Conservation (phyloP, 2,888 invertebrate species). For the Ommatoiulus sabulosus region DNA sequence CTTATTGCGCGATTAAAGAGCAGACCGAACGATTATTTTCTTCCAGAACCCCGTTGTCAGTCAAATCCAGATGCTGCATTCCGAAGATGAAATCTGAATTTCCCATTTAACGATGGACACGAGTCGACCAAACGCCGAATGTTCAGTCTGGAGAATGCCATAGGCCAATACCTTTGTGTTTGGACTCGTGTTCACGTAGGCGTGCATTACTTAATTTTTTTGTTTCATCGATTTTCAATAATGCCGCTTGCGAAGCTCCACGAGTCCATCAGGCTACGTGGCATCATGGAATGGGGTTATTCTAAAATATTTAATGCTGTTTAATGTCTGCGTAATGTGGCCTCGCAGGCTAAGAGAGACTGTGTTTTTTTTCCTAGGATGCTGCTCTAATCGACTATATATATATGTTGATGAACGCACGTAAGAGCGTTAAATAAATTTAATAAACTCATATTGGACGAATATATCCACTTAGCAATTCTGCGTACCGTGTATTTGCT, state of each 20-base stretch:
- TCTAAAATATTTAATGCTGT: not conserved
- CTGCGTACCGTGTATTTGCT: not conserved
- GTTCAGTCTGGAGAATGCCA: slow-evolving; percentile 34
- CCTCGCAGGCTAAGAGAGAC: not conserved
- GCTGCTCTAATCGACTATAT: not conserved
- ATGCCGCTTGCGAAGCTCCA: not conserved
- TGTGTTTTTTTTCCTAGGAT: not conserved
- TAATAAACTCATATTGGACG: too few species aligned
- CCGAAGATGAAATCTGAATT: slow-evolving; percentile 1
- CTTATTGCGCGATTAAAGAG: not conserved
- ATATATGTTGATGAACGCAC: not conserved
- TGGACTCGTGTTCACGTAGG: slow-evolving; percentile 3
- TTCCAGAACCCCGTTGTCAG: not conserved
- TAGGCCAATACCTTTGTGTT: not conserved
- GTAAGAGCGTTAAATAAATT: too few species aligned
- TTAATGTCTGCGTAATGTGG: not conserved
- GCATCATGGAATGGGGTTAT: not conserved
- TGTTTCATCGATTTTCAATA: slow-evolving; percentile 18
- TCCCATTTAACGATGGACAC: not conserved
- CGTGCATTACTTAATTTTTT: not conserved
- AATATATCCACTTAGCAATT: not conserved
- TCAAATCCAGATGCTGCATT: slow-evolving; percentile 12
- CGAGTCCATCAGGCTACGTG: not conserved
- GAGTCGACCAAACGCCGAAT: not conserved
- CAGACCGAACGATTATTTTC: not conserved